phyloP scores from a whole-genome alignment of 2,113 vertebrate genomes.

The Aphyosemion australe region DNA sequence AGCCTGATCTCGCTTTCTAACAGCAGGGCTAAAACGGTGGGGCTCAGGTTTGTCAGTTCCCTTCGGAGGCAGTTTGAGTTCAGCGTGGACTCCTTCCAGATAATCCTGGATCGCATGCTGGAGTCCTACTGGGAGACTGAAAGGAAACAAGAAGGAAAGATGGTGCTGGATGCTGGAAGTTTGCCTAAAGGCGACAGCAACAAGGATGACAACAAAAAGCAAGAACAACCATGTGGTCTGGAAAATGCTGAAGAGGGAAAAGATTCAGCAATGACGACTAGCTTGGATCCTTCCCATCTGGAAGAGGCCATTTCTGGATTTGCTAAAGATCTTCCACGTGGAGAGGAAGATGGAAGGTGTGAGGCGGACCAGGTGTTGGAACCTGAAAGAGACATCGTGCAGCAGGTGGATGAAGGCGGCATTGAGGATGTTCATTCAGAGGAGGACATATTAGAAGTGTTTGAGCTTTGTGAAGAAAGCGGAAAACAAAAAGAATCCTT shows the following conservation, averaged over 20 bases:
- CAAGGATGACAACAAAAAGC: conserved; percentile 17
- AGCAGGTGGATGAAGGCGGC: conserved; percentile 26
- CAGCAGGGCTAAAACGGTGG: conserved; percentile 93
- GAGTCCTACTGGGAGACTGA: conserved; percentile 82
- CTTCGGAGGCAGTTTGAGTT: conserved; percentile 95
- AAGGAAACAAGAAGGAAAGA: conserved; percentile 49
- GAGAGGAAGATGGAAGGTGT: conserved; percentile 11
- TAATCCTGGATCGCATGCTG: conserved; percentile 88
- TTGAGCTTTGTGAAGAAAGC: conserved; percentile 52
- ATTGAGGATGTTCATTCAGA: conserved; percentile 42
- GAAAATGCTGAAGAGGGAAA: conserved; percentile 19
- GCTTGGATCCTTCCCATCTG: background rate
- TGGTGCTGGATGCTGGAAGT: conserved; percentile 30
- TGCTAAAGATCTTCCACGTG: conserved; percentile 22
- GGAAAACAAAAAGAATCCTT: conserved; percentile 40
- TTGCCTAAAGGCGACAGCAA: conserved; percentile 33
- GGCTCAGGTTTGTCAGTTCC: conserved; percentile 92
- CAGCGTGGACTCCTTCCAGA: conserved; percentile 97
- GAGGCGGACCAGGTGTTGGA: conserved; percentile 27
- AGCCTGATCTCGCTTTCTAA: conserved; percentile 96
- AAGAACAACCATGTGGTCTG: background rate
- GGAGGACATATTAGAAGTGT: conserved; percentile 45
- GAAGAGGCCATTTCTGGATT: conserved; percentile 8
- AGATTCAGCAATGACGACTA: conserved; percentile 7
- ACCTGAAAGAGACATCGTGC: conserved; percentile 2